A percentile compares a stretch with the other conserved stretches of the same genome.
phyloP scores from a whole-genome alignment of 2,888 invertebrate species.

The Pachydiplax longipennis region DNA sequence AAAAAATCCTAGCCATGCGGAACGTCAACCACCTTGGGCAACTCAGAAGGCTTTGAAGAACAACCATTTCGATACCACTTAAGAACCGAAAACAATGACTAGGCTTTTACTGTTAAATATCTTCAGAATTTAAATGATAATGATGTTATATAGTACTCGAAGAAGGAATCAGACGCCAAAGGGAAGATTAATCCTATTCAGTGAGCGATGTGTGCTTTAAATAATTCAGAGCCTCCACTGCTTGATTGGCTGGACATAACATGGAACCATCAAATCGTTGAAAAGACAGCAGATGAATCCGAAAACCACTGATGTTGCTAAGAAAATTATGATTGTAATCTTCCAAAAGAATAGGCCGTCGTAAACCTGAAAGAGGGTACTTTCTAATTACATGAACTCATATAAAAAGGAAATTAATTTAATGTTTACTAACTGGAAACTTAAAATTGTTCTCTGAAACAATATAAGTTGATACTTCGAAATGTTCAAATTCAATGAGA shows the following conservation, averaged over 20 bases:
- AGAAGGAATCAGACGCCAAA: not conserved
- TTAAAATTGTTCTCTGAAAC: no score
- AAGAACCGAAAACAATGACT: not conserved
- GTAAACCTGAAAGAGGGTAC: slow-evolving; percentile 61
- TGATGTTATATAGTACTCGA: no score
- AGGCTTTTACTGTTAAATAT: not conserved
- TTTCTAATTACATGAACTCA: slow-evolving; percentile 30
- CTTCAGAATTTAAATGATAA: no score
- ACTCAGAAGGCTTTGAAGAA: slow-evolving; percentile 1
- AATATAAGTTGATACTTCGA: no score
- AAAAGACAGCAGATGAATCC: slow-evolving; percentile 62
- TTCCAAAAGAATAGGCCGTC: slow-evolving; percentile 65
- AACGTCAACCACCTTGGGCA: slow-evolving; percentile 17
- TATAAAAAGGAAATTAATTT: not conserved
- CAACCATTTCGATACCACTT: not conserved
- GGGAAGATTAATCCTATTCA: not conserved
- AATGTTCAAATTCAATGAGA: no score
- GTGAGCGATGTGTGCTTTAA: not conserved
- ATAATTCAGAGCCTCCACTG: slow-evolving; percentile 54
- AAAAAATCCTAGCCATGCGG: slow-evolving; percentile 16
- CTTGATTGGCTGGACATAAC: slow-evolving; percentile 61
- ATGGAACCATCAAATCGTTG: slow-evolving; percentile 62
- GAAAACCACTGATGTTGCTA: slow-evolving; percentile 61
- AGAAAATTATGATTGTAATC: slow-evolving; percentile 59
- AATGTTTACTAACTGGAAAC: not conserved